A percentile compares a stretch with the other conserved stretches of the same genome.
Evolutionary conservation across 2,888 invertebrate genomes (phyloP).

Genomic region (Apotomis turbidana): DNA sequence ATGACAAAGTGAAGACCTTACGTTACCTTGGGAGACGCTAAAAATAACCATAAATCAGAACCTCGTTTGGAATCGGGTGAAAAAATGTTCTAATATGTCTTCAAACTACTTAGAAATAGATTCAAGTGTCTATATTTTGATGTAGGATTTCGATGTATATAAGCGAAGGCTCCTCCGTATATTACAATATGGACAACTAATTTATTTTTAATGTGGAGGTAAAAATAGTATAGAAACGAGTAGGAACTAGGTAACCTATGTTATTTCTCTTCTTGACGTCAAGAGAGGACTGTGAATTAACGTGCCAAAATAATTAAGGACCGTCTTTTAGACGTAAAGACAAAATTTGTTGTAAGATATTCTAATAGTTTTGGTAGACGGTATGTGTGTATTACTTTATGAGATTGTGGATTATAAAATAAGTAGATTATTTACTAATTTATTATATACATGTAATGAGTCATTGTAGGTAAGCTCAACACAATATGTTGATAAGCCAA

Average conservation of each 20-base stretch:
- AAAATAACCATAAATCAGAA: background rate
- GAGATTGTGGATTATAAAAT: constrained; percentile 25
- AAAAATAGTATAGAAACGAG: constrained; percentile 20
- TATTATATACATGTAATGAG: constrained; percentile 39
- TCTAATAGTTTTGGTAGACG: constrained; percentile 38
- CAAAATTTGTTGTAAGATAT: constrained; percentile 33
- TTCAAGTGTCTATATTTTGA: background rate
- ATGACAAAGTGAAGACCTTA: too few species aligned
- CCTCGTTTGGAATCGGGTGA: background rate
- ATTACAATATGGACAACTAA: too few species aligned
- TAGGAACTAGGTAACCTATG: constrained; percentile 24
- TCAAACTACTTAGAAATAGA: background rate
- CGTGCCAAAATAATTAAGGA: constrained; percentile 65
- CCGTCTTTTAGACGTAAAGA: constrained; percentile 42
- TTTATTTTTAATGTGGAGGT: constrained; percentile 10
- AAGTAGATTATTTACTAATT: constrained; percentile 22
- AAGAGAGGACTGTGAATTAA: constrained; percentile 61
- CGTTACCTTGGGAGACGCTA: too few species aligned
- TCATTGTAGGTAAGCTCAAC: constrained; percentile 35
- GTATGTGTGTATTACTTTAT: constrained; percentile 29
- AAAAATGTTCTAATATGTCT: background rate
- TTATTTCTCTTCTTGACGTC: constrained; percentile 44
- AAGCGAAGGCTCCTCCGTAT: background rate
- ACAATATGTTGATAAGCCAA: constrained; percentile 54
- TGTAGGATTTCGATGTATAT: background rate